A percentile compares a stretch with the other conserved stretches of the same genome.
Evolutionary conservation across 92 coral and sea anemone species (phyloP).

Genomic region (Chrysogorgia sp.): DNA sequence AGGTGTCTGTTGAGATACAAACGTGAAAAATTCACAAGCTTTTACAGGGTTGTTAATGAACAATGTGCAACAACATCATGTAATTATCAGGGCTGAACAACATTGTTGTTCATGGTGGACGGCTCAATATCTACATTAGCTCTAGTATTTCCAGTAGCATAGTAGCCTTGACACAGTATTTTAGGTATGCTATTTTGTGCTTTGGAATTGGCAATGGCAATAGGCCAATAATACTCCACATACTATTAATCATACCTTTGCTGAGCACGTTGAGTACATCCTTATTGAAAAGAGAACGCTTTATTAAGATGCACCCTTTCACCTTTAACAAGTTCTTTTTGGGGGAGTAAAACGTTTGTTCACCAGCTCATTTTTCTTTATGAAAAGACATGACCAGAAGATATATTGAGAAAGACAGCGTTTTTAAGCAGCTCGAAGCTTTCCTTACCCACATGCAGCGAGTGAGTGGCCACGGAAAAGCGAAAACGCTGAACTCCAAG

Average conservation of each 20-base stretch:
- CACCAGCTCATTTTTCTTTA: conserved; percentile 27
- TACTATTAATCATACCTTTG: conserved; percentile 17
- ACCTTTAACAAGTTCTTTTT: background rate
- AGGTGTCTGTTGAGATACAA: too few relatives aligned
- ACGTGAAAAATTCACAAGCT: too few relatives aligned
- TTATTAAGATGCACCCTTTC: conserved; percentile 46
- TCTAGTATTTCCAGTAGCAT: too few relatives aligned
- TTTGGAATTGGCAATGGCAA: too few relatives aligned
- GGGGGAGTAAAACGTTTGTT: conserved; percentile 26
- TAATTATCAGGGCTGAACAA: too few relatives aligned
- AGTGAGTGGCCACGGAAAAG: too few relatives aligned
- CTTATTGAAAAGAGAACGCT: conserved; percentile 38
- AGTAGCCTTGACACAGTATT: too few relatives aligned
- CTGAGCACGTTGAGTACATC: conserved; percentile 39
- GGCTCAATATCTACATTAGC: too few relatives aligned
- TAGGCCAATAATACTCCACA: background rate
- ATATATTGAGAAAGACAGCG: background rate
- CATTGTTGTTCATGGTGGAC: background rate
- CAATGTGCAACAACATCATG: background rate
- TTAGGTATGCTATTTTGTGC: too few relatives aligned
- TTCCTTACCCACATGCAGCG: too few relatives aligned
- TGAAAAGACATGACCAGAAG: background rate
- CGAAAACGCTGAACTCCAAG: too few relatives aligned
- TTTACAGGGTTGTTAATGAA: background rate
- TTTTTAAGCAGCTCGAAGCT: too few relatives aligned